Conservation (phyloP, 2,888 invertebrate genomes). For the Aphidoletes aphidimyza region DNA sequence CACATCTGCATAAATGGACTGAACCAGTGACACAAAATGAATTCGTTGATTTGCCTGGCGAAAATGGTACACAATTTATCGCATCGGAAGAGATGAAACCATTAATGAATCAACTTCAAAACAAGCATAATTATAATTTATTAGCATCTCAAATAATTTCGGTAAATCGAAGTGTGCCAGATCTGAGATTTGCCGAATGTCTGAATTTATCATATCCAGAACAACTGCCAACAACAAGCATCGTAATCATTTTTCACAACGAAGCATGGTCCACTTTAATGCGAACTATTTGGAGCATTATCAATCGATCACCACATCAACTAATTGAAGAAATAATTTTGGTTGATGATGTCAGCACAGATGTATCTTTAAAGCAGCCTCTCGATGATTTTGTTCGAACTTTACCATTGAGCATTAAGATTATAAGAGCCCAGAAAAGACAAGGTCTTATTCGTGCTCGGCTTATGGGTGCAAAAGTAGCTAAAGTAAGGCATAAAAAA, state of each 20-base stretch:
- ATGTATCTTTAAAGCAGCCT: neutral
- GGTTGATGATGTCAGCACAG: constrained; percentile 17
- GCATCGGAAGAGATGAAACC: neutral
- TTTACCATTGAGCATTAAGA: neutral
- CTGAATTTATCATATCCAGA: constrained; percentile 73
- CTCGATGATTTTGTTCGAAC: neutral
- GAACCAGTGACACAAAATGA: neutral
- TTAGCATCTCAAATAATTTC: constrained; percentile 98
- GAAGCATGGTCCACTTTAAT: neutral
- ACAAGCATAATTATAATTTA: constrained; percentile 97
- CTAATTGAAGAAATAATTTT: constrained; percentile 12
- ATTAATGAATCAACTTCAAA: constrained; percentile 65
- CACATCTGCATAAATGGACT: neutral
- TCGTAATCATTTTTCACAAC: constrained; percentile 3
- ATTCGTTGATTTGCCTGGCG: neutral
- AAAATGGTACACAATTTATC: constrained; percentile 1
- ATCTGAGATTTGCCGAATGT: constrained; percentile 91
- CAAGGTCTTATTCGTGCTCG: neutral
- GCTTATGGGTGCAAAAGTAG: neutral
- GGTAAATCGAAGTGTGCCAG: constrained; percentile 91
- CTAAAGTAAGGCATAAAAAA: neutral
- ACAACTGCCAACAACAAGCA: constrained; percentile 70
- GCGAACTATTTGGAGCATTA: constrained; percentile 23
- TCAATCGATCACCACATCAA: neutral
- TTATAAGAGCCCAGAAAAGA: neutral